Conservation (phyloP, 2,888 invertebrate species). For the Doris montereyensis region DNA sequence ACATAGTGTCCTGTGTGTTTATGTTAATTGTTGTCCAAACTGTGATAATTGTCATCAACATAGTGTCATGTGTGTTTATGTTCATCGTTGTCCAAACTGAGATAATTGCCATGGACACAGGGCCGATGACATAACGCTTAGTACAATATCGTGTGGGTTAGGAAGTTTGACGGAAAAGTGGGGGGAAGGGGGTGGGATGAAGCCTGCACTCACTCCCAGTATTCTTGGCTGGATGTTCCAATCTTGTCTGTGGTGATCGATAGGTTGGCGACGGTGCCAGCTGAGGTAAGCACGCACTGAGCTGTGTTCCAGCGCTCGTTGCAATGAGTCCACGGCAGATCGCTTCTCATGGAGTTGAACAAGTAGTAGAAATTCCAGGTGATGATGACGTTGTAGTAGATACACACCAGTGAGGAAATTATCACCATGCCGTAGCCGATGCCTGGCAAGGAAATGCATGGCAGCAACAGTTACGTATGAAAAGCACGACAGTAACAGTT, state of each 20-base stretch:
- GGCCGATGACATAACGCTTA: too few relatives aligned
- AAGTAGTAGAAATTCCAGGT: constrained; percentile 71
- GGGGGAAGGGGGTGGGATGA: too few relatives aligned
- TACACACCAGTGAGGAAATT: constrained; percentile 68
- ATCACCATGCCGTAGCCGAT: constrained; percentile 71
- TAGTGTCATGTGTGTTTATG: too few relatives aligned
- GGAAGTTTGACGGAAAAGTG: not conserved
- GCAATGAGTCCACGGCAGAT: constrained; percentile 68
- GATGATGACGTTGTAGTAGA: constrained; percentile 73
- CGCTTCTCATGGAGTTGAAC: constrained; percentile 61
- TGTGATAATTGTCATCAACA: too few relatives aligned
- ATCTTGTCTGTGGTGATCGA: not conserved
- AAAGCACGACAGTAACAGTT: too few relatives aligned
- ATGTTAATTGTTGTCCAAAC: too few relatives aligned
- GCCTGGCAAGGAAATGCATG: too few relatives aligned
- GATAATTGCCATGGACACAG: too few relatives aligned
- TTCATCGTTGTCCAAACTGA: too few relatives aligned
- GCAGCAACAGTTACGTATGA: too few relatives aligned
- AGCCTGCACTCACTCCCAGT: constrained; percentile 52
- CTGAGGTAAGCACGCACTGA: constrained; percentile 36
- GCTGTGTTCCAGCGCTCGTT: constrained; percentile 67
- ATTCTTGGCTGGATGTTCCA: constrained; percentile 49
- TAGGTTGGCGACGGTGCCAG: not conserved
- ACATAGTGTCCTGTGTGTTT: too few relatives aligned
- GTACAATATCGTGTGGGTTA: too few relatives aligned